A percentile compares a stretch with the other conserved stretches of the same genome.
These are phyloP conservation scores for Plotosus lineatus DNA, from an alignment of 2,113 vertebrate genomes.

Conservation along the genomic window DNA sequence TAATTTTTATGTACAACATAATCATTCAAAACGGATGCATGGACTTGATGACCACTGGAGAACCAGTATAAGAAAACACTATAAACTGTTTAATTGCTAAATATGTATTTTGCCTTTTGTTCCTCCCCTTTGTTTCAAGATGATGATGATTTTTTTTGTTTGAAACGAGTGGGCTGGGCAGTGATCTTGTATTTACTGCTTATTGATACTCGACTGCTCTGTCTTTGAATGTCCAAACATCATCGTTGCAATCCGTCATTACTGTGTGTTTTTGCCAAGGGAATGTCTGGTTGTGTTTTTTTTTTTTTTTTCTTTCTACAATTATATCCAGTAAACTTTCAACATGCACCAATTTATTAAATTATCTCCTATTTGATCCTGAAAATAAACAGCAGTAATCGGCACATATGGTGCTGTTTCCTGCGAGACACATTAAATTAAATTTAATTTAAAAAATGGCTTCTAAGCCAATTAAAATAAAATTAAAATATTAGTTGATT, in stretches of 20 bases:
- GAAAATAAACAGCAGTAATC: constrained; percentile 50
- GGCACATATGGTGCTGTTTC: constrained; percentile 67
- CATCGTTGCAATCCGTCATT: not conserved
- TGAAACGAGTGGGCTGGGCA: not conserved
- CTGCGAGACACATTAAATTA: constrained; percentile 76
- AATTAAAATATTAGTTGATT: constrained; percentile 70
- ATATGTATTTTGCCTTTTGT: constrained; percentile 69
- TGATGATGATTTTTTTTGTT: constrained; percentile 51
- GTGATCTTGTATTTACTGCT: constrained; percentile 23
- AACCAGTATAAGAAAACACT: constrained; percentile 82
- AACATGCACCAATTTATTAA: not conserved
- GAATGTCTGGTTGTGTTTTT: not conserved
- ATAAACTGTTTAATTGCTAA: constrained; percentile 76
- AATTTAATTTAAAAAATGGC: constrained; percentile 62
- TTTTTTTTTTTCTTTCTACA: not conserved
- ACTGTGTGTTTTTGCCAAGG: not conserved
- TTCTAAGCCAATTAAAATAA: constrained; percentile 73
- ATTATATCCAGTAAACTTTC: not conserved
- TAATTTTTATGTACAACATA: constrained; percentile 61
- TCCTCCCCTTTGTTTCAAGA: constrained; percentile 78
- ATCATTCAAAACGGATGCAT: constrained; percentile 67
- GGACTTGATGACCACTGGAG: constrained; percentile 55
- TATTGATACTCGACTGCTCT: constrained; percentile 35
- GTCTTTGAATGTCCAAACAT: constrained; percentile 23
- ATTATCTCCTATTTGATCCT: not conserved